Percentiles rank a stretch among this genome's conserved stretches.
Conservation (phyloP, 1,140 invertebrate species). For the Sipha flava region DNA sequence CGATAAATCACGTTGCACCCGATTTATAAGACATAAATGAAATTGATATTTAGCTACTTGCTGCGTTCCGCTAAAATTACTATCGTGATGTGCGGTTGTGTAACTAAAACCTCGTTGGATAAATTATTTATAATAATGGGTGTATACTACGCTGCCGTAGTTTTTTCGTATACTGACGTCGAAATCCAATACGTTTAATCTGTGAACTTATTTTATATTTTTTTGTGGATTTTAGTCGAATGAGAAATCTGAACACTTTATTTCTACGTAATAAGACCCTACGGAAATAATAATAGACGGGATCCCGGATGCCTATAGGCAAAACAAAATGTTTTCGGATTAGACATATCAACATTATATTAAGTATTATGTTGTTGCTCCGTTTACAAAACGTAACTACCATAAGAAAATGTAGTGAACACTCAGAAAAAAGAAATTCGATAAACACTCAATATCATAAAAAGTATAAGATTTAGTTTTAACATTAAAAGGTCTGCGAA, state of each 20-base stretch:
- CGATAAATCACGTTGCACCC: not conserved
- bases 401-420: not conserved
- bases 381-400: not conserved
- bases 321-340: not conserved
- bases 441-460: not conserved
- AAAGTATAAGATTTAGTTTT: too few relatives aligned
- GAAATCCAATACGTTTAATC: not conserved
- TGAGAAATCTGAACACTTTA: not conserved
- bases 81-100: not conserved
- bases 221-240: not conserved
- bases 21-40: not conserved
- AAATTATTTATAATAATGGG: not conserved
- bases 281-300: not conserved
- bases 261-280: conserved; percentile 5
- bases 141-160: not conserved
- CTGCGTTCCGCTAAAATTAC: not conserved
- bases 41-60: conserved; percentile 19
- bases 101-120: not conserved
- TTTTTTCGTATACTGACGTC: not conserved
- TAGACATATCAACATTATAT: not conserved
- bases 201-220: not conserved
- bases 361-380: not conserved
- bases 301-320: not conserved
- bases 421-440: not conserved
- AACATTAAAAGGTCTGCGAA: too few relatives aligned